phyloP scores from a whole-genome alignment of 2,888 invertebrate species.

The Drosophila quinaria region DNA sequence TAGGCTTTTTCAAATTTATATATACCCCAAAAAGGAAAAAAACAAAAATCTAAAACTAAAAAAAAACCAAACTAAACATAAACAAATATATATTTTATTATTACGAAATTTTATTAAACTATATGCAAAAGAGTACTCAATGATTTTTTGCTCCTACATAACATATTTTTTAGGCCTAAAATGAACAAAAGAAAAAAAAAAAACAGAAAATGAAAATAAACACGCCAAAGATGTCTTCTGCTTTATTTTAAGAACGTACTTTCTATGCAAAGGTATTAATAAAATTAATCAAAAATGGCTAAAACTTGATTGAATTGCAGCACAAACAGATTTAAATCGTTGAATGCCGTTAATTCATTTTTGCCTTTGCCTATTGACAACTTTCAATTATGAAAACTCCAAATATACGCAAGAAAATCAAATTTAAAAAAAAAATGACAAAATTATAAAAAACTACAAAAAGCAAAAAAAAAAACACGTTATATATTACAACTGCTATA shows the following conservation, averaged over 20 bases:
- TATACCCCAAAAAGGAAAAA: conserved; percentile 41
- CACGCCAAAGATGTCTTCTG: conserved; percentile 80
- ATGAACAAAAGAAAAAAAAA: background rate
- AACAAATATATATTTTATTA: conserved; percentile 72
- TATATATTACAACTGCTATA: conserved; percentile 79
- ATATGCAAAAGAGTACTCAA: conserved; percentile 70
- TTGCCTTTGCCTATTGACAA: conserved; percentile 54
- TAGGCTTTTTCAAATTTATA: conserved; percentile 79
- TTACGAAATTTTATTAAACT: conserved; percentile 74
- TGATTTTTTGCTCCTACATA: conserved; percentile 72
- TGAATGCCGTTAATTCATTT: conserved; percentile 28
- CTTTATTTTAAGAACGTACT: conserved; percentile 72
- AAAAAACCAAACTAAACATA: conserved; percentile 44
- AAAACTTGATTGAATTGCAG: conserved; percentile 22
- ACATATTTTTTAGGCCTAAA: conserved; percentile 65
- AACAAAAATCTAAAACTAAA: conserved; percentile 17
- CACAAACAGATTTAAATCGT: conserved; percentile 25
- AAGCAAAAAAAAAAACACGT: conserved; percentile 52
- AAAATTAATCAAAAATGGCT: conserved; percentile 23
- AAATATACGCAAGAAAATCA: conserved; percentile 76
- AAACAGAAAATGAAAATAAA: conserved; percentile 38
- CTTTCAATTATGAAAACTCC: conserved; percentile 61
- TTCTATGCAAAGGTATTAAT: conserved; percentile 42
- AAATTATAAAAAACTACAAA: conserved; percentile 39
- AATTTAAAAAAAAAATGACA: conserved; percentile 41